Conservation (phyloP, 1,140 invertebrate genomes). For the Trinorchestia longiramus region DNA sequence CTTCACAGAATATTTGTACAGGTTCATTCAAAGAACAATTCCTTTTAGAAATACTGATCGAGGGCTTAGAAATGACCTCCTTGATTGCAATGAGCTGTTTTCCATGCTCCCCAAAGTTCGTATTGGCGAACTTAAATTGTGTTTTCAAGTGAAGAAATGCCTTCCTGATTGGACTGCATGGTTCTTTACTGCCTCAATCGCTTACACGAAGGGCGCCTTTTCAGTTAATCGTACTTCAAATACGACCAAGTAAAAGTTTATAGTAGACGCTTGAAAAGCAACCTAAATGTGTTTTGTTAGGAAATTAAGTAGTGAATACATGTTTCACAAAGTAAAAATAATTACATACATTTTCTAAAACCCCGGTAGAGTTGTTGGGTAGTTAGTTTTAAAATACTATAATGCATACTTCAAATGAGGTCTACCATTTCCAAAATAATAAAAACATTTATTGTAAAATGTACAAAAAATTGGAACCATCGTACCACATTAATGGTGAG, state of each 20-base stretch:
- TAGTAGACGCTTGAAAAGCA: background rate
- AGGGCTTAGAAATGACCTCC: background rate
- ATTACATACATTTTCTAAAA: too few species aligned
- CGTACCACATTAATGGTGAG: too few species aligned
- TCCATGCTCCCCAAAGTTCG: background rate
- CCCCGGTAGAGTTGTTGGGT: too few species aligned
- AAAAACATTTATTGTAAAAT: too few species aligned
- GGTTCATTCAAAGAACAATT: background rate
- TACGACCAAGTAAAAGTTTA: background rate
- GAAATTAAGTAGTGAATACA: too few species aligned
- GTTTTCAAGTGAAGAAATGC: background rate
- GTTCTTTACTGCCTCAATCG: background rate
- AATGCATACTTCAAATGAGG: too few species aligned
- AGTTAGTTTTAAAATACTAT: too few species aligned
- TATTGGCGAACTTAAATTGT: background rate
- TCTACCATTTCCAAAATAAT: too few species aligned
- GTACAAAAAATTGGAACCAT: too few species aligned
- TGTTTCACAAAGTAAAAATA: too few species aligned
- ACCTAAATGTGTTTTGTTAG: background rate
- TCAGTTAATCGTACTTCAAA: background rate
- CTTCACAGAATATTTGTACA: background rate
- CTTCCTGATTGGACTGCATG: background rate
- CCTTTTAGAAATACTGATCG: background rate
- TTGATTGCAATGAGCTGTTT: background rate
- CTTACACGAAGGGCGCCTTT: background rate